Base-by-base conservation (phyloP, 1,140 invertebrate genomes). In the Diploscapter pachys region DNA sequence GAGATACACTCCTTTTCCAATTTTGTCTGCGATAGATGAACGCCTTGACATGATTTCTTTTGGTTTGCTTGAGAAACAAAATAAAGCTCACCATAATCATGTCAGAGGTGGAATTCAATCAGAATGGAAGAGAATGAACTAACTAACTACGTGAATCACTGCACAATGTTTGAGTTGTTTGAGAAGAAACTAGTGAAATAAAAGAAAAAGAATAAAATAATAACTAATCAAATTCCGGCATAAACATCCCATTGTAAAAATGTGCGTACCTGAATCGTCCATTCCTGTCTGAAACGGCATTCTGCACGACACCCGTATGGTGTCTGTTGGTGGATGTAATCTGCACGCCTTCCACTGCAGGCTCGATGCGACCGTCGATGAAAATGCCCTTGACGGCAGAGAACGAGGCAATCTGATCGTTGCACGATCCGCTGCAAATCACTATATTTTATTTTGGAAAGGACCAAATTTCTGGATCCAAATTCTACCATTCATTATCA, bases 291-390 rank as follows among this genome's bases (percentile, higher is more conserved):
- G 86, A 6, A 88, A 81, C 13, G 86, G 87, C 78, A 53, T 80
- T 66, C 48, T 77, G 75, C 48, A 82, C 78, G 61, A 87, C 84
- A 82, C 76, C 81, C 71, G 75, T 81, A 56, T 78, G 80, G 55
- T 85, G 85, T 51, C 86, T 86, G 61, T 85, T 77, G 52, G 81
- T 81, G 5, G 89, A 86, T 8, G 88, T 90, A 57, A 95, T 85
- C 4, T 88, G 88, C 9, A 91, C 92, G 67, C 90, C 91, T 72
- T 87, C 85, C 4, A 93, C 83, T 2, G 90, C 81, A n/a, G 91
- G 91, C 61, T 85, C 85, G 4, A 92, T 88, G 64, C 85, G 76
- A 9, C 90, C 90, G 66, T 86, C 84, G n/a, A 91, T 85, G 81
- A 90, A 89, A 48, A 89, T 85, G 8, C 90, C 90, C 71, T 73